Evolutionary conservation across 2,888 invertebrate genomes (phyloP), one percentile per base, ranked within the genome.

Genomic region (Andrena minutula): DNA sequence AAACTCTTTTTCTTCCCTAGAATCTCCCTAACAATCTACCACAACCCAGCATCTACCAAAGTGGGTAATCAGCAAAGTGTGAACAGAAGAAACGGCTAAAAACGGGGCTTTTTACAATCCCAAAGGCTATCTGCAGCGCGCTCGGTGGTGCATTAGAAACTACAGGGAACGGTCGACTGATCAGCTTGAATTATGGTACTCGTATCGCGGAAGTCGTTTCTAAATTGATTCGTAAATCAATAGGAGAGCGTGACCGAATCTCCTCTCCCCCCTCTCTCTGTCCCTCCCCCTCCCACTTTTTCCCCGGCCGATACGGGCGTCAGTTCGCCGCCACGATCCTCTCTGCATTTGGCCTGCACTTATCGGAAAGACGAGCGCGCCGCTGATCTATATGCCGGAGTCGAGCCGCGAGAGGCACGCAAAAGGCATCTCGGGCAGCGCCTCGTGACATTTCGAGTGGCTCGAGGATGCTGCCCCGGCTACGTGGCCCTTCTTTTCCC

Each of bases 371-470:
- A 51, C n/a, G 69, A 60, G 41, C 66, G 41, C 66, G 75, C 47
- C 56, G 64, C 16, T 65, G 74, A 82, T 66, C 66, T 41, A 71
- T 64, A 56, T 71, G 68, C 23, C 8, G 68, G 71, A 68, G 41
- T 72, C 53, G 69, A 66, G 41, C 51, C 51, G 51, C 71, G 79
- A 76, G 74, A 77, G 83, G 77, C 77, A 83, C 68, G 82, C 78
- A 75, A 68, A 53, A 77, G 77, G 77, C 77, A 83, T 49, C 73
- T 71, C 74, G 73, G 68, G 63, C 68, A 65, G 65, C 69, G 79
- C 76, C 78, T 83, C 82, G 69, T 85, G 87, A 85, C 87, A 85
- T 87, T 87, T 87, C 74, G 53, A 82, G 53, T 72, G 65, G 58
- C 76, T 74, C 77, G 75, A 77, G 61, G 72, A 82, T 71, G 60